Percentiles rank a stretch among this genome's conserved stretches.
Conservation (phyloP, 2,888 invertebrate genomes). For the Standfussiana lucernea region DNA sequence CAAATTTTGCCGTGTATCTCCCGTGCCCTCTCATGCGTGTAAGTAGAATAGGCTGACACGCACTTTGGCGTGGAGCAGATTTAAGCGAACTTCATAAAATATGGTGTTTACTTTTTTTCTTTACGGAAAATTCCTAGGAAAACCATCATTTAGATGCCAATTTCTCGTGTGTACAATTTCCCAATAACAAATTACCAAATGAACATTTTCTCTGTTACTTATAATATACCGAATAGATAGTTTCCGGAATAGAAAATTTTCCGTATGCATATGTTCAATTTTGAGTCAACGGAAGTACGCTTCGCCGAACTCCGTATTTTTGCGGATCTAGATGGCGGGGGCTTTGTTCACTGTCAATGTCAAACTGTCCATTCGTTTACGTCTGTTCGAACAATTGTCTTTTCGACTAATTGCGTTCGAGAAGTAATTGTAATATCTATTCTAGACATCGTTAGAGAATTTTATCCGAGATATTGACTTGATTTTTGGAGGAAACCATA, state of each 20-base stretch:
- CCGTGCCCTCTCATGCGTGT: constrained; percentile 53
- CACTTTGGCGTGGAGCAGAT: constrained; percentile 44
- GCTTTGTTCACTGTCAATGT: constrained; percentile 28
- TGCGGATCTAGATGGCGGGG: neutral
- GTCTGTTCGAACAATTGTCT: neutral
- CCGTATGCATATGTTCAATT: constrained; percentile 55
- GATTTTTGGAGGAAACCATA: neutral
- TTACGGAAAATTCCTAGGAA: neutral
- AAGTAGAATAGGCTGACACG: constrained; percentile 56
- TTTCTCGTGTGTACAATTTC: neutral
- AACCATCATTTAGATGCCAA: neutral
- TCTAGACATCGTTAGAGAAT: neutral
- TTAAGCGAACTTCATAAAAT: constrained; percentile 17
- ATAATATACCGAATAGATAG: constrained; percentile 16
- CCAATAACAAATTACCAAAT: constrained; percentile 13
- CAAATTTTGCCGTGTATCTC: constrained; percentile 46
- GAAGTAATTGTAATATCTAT: neutral
- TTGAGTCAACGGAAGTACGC: constrained; percentile 14
- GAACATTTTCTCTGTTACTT: neutral
- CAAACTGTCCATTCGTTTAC: constrained; percentile 13
- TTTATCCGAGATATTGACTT: neutral
- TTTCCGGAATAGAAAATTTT: constrained; percentile 32
- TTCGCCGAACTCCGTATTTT: constrained; percentile 10
- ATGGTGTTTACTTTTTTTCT: constrained; percentile 23
- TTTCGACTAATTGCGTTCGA: neutral